Conservation (phyloP, 1,140 invertebrate genomes). For the Nautilus pompilius region DNA sequence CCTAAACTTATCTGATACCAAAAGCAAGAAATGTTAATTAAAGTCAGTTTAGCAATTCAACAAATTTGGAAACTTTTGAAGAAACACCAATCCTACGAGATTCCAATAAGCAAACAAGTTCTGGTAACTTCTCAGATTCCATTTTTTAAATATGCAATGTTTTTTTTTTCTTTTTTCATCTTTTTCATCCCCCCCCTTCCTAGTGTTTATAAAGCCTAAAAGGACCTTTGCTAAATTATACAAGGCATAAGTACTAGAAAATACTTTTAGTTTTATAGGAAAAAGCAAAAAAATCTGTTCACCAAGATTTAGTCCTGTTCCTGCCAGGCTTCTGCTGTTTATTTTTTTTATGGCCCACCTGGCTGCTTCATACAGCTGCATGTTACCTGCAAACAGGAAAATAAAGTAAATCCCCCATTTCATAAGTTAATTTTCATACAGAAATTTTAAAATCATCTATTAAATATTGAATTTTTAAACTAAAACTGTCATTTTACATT, state of each 20-base stretch:
- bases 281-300: slow-evolving; percentile 2
- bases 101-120: too few species aligned
- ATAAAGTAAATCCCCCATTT: neutral
- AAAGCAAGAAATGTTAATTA: neutral
- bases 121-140: neutral
- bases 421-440: too few species aligned
- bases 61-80: neutral
- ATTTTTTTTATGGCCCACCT: slow-evolving; percentile 53
- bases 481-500: neutral
- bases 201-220: neutral
- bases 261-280: neutral
- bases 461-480: neutral
- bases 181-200: too few species aligned
- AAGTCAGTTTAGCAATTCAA: neutral
- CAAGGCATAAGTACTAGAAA: neutral
- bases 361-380: slow-evolving; percentile 53
- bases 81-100: too few species aligned
- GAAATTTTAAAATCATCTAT: neutral
- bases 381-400: slow-evolving; percentile 24
- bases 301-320: slow-evolving; percentile 29
- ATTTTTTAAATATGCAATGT: neutral
- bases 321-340: slow-evolving; percentile 27
- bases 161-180: neutral
- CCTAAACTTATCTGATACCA: neutral
- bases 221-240: neutral